Conservation (phyloP, 2,888 invertebrate species). For the Adelognathus sp. region DNA sequence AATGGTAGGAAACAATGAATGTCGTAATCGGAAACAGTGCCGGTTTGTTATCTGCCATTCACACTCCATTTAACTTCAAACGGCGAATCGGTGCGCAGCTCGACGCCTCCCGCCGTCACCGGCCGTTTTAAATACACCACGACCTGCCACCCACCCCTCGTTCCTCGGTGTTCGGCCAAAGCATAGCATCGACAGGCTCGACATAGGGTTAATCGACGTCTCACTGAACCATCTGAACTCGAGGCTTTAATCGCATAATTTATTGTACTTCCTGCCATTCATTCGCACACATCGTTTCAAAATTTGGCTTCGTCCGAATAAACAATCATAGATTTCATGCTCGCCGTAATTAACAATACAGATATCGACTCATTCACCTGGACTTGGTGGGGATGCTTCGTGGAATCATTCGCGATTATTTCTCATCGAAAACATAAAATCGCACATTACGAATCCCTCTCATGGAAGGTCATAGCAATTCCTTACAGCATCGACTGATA, state of each 20-base stretch:
- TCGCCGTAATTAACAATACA: background rate
- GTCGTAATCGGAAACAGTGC: conserved; percentile 81
- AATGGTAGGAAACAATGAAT: conserved; percentile 82
- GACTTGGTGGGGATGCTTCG: background rate
- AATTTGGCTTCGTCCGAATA: background rate
- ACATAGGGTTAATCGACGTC: conserved; percentile 75
- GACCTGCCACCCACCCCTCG: conserved; percentile 66
- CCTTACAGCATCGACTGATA: conserved; percentile 71
- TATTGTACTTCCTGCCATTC: conserved; percentile 61
- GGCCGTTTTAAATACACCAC: conserved; percentile 78
- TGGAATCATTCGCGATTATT: conserved; percentile 10
- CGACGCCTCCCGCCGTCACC: conserved; percentile 50
- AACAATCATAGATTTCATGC: conserved; percentile 10
- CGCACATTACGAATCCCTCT: conserved; percentile 8
- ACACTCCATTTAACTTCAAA: conserved; percentile 81
- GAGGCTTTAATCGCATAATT: conserved; percentile 72
- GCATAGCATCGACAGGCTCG: conserved; percentile 60
- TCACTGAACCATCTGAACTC: conserved; percentile 70
- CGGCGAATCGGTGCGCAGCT: conserved; percentile 77
- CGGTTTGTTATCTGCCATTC: conserved; percentile 81
- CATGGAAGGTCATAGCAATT: conserved; percentile 61
- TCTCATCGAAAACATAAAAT: conserved; percentile 30
- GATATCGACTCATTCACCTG: background rate
- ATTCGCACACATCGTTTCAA: background rate
- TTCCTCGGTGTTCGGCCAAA: conserved; percentile 35